These are phyloP conservation scores for Megalurothrips usitatus DNA, from an alignment of 2,888 invertebrate genomes.

Conservation along the genomic window DNA sequence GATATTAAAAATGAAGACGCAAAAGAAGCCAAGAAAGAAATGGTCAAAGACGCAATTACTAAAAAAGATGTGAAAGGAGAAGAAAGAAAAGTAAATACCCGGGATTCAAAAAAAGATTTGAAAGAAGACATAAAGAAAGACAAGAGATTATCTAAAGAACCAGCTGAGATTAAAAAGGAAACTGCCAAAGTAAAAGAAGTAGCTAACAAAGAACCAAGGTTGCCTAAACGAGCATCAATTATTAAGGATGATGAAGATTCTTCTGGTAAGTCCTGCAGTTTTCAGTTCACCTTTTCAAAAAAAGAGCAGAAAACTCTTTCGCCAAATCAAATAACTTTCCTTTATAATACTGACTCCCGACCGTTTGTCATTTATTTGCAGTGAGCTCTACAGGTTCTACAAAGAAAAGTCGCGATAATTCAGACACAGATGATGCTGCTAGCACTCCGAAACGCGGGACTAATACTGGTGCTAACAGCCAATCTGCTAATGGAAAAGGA, in stretches of 20 bases:
- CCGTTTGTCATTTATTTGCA: neutral
- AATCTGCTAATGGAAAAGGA: neutral
- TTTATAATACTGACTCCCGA: neutral
- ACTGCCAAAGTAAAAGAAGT: neutral
- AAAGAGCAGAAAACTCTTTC: neutral
- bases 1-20: neutral
- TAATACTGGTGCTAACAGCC: neutral
- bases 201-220: neutral
- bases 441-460: neutral
- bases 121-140: constrained; percentile 7
- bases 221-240: neutral
- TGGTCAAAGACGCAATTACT: neutral
- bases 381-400: neutral
- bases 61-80: neutral
- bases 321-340: neutral
- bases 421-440: constrained; percentile 9
- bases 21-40: neutral
- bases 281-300: neutral
- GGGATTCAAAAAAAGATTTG: neutral
- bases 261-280: neutral
- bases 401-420: neutral
- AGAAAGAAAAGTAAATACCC: neutral
- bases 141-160: neutral
- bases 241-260: constrained; percentile 15
- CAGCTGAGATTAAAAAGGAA: neutral